These are phyloP conservation scores for Syngnathus rostellatus DNA, from an alignment of 2,797 vertebrate genomes.

Conservation along the genomic window DNA sequence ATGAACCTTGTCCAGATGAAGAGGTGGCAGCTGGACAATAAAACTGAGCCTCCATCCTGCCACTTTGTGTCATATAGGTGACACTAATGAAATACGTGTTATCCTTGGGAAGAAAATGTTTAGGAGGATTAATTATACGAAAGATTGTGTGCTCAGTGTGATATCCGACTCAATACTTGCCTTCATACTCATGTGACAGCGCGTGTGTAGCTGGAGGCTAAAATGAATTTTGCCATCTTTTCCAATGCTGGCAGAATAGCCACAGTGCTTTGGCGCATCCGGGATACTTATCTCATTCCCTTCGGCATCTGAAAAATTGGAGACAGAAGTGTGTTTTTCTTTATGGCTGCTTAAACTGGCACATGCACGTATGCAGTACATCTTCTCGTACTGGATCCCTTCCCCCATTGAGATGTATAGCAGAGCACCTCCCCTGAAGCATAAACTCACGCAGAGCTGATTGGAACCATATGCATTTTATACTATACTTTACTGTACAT, in stretches of 20 bases:
- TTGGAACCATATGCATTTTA: slow-evolving; percentile 34
- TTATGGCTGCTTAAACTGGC: background rate
- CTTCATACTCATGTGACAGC: slow-evolving; percentile 64
- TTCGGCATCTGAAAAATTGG: slow-evolving; percentile 36
- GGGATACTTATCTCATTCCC: slow-evolving; percentile 43
- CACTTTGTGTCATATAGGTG: slow-evolving; percentile 43
- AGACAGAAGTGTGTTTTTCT: slow-evolving; percentile 8
- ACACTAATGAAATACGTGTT: slow-evolving; percentile 48
- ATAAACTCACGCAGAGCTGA: slow-evolving; percentile 38
- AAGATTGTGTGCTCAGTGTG: slow-evolving; percentile 41
- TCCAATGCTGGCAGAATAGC: slow-evolving; percentile 51
- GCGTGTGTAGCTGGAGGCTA: slow-evolving; percentile 50
- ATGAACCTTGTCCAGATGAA: slow-evolving; percentile 45
- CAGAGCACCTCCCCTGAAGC: slow-evolving; percentile 14
- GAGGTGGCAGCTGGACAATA: slow-evolving; percentile 50
- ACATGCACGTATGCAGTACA: background rate
- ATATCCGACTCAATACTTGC: slow-evolving; percentile 51
- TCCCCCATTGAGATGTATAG: slow-evolving; percentile 10
- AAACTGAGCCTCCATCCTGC: slow-evolving; percentile 46
- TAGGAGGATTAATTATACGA: slow-evolving; percentile 26
- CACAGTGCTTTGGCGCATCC: slow-evolving; percentile 61
- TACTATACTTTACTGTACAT: slow-evolving; percentile 13
- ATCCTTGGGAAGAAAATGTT: slow-evolving; percentile 48
- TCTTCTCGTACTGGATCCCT: background rate
- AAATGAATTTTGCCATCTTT: slow-evolving; percentile 53